phyloP scores from a whole-genome alignment of 2,113 vertebrate genomes.

The Damaliscus lunatus region DNA sequence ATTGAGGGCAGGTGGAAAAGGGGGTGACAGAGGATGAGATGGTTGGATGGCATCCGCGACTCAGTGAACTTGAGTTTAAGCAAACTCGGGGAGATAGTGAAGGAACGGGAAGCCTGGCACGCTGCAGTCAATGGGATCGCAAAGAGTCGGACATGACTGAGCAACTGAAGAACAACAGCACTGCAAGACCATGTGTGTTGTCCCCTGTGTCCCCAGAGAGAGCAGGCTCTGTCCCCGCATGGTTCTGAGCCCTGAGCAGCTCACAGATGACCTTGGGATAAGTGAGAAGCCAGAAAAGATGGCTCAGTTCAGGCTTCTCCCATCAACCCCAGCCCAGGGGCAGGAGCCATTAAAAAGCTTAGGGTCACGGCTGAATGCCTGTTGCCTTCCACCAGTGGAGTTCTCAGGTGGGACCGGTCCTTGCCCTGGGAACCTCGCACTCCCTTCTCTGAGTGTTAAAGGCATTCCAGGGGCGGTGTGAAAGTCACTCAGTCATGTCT shows the following conservation, averaged over 20 bases:
- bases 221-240: background rate
- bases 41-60: background rate
- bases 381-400: background rate
- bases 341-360: background rate
- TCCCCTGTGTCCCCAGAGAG: background rate
- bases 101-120: background rate
- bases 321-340: background rate
- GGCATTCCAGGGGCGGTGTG: background rate
- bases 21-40: background rate
- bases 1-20: background rate
- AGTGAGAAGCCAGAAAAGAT: background rate
- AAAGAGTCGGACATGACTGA: background rate
- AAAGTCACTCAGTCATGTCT: background rate
- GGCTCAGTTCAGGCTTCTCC: background rate
- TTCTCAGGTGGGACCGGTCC: background rate
- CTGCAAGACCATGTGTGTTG: slow-evolving; percentile 23
- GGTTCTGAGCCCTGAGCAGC: background rate
- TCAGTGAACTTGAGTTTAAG: background rate
- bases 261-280: background rate
- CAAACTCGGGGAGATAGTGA: background rate
- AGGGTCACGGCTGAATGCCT: background rate
- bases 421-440: accelerated
- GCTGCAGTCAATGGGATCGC: background rate
- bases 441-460: background rate
- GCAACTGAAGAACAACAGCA: background rate